Conservation (phyloP, 2,888 invertebrate species). For the Invenusta paracnida region DNA sequence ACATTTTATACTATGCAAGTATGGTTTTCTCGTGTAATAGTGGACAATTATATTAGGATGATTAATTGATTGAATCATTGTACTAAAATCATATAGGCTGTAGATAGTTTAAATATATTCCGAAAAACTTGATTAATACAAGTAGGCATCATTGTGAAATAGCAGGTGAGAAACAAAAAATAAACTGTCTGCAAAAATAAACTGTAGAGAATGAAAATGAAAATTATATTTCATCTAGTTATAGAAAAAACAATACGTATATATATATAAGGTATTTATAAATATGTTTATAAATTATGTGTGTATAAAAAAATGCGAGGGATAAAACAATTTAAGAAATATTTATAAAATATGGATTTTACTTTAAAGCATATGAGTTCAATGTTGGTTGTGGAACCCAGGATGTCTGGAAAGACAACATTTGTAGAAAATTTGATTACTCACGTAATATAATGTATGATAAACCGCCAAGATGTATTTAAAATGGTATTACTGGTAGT, state of each 20-base stretch:
- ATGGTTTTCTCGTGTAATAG: neutral
- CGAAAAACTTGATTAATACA: neutral
- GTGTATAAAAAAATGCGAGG: too few relatives aligned
- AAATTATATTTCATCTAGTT: neutral
- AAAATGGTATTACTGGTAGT: neutral
- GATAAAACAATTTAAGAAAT: too few relatives aligned
- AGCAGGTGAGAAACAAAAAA: neutral
- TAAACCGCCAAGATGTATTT: neutral
- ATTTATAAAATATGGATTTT: neutral
- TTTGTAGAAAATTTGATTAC: neutral
- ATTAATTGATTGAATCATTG: neutral
- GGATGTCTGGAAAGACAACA: neutral
- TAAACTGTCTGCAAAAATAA: neutral
- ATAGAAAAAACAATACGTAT: too few relatives aligned
- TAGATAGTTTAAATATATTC: neutral
- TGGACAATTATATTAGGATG: neutral
- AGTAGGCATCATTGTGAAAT: neutral
- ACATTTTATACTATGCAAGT: neutral
- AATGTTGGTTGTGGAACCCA: neutral
- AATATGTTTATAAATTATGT: too few relatives aligned
- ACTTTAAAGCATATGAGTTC: neutral
- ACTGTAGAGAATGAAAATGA: neutral
- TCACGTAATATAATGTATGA: neutral
- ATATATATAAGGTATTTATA: too few relatives aligned
- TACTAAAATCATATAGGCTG: neutral